A percentile compares a stretch with the other conserved stretches of the same genome.
Evolutionary conservation across 1,140 invertebrate species (phyloP).

Genomic region (Linepithema humile): DNA sequence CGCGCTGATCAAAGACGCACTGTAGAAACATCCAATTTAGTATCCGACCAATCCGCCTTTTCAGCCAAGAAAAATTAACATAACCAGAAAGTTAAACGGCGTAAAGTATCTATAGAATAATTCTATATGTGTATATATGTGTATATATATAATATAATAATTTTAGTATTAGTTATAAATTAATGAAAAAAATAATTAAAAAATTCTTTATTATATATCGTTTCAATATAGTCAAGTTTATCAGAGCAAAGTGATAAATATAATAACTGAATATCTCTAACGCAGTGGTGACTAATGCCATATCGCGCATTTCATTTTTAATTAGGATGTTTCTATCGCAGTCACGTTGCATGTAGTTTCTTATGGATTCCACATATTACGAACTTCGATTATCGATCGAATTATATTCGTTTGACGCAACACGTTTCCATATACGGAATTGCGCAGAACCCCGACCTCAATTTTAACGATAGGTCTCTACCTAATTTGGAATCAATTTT

Average conservation of each 20-base stretch:
- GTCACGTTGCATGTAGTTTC: background rate
- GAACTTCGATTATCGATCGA: background rate
- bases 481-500: background rate
- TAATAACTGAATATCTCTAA: background rate
- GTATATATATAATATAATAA: background rate
- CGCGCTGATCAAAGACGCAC: background rate
- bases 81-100: background rate
- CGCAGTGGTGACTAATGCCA: background rate
- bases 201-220: background rate
- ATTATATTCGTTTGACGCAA: background rate
- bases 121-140: too few species aligned
- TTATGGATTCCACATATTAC: constrained; percentile 12
- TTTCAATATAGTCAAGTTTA: background rate
- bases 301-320: background rate
- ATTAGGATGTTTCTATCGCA: constrained; percentile 36
- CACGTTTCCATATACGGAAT: background rate
- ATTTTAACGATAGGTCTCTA: background rate
- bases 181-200: background rate
- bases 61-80: background rate
- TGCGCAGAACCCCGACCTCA: background rate
- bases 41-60: background rate
- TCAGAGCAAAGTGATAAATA: background rate
- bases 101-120: background rate
- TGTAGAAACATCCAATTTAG: background rate
- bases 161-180: too few species aligned